Conservation (phyloP, 2,113 vertebrate species). For the Nothobranchius kuhntae region DNA sequence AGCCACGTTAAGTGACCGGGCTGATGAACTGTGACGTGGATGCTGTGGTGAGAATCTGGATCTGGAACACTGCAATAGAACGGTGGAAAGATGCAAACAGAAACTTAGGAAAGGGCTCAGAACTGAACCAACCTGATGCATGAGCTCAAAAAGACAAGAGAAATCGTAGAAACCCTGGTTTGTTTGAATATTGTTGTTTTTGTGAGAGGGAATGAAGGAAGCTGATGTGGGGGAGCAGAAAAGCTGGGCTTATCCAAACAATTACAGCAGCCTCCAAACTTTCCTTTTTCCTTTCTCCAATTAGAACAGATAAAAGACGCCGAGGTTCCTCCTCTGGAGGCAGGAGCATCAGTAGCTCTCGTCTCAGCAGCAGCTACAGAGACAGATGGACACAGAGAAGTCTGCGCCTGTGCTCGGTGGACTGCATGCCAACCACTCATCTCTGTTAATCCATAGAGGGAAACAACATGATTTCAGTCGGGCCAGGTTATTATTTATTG, state of each 20-base stretch:
- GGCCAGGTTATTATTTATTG: slow-evolving; percentile 2
- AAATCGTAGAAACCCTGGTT: no score
- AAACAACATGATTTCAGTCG: slow-evolving; percentile 33
- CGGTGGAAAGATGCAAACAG: no score
- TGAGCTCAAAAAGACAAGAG: no score
- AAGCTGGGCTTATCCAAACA: slow-evolving; percentile 1
- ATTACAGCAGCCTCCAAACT: slow-evolving; percentile 16
- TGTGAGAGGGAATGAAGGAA: no score
- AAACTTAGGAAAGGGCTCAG: no score
- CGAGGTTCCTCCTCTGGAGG: slow-evolving; percentile 32
- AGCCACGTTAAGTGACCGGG: no score
- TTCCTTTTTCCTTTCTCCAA: slow-evolving; percentile 10
- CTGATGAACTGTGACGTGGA: no score
- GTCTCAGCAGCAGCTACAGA: slow-evolving; percentile 26
- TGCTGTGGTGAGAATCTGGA: no score
- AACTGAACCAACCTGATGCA: no score
- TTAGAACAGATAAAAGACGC: slow-evolving; percentile 34
- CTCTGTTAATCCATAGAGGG: slow-evolving; percentile 33
- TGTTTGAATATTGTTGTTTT: no score
- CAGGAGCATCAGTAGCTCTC: slow-evolving; percentile 41
- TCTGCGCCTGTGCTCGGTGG: slow-evolving; percentile 12
- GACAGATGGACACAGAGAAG: slow-evolving; percentile 30
- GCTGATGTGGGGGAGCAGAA: not conserved
- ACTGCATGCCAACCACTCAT: slow-evolving; percentile 28
- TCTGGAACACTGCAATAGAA: no score